A percentile compares a stretch with the other conserved stretches of the same genome.
These are phyloP conservation scores for Heterodera filipjevi DNA, from an alignment of 2,888 invertebrate genomes.

Conservation along the genomic window DNA sequence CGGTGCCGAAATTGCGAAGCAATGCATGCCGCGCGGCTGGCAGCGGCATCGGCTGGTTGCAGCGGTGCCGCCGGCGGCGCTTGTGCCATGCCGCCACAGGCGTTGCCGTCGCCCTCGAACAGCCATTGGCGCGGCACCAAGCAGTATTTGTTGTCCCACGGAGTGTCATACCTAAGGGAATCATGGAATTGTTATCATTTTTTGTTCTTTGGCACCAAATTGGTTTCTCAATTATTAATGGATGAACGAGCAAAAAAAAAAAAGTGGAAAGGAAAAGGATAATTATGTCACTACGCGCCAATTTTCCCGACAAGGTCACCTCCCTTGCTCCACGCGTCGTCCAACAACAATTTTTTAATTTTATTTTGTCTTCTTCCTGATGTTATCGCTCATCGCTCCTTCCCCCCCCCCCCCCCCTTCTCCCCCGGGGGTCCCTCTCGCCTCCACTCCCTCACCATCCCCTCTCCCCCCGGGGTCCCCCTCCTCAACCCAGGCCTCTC, in stretches of 20 bases:
- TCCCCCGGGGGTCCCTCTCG: not conserved
- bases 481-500: not conserved
- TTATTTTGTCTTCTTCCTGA: not conserved
- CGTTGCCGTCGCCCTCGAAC: not conserved
- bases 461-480: not conserved
- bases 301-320: constrained; percentile 3
- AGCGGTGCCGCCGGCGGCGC: constrained; percentile 8
- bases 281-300: not conserved
- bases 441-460: not conserved
- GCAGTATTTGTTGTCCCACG: constrained; percentile 46
- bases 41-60: not conserved
- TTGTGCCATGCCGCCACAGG: not conserved
- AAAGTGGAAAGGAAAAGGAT: not conserved
- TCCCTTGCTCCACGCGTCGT: not conserved
- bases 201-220: not conserved
- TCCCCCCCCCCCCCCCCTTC: not conserved
- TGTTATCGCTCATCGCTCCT: no score
- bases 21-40: not conserved
- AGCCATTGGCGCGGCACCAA: constrained; percentile 37
- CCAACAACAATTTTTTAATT: not conserved
- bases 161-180: constrained; percentile 41
- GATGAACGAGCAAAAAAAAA: not conserved
- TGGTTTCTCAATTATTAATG: not conserved
- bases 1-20: not conserved
- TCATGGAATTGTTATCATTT: not conserved